Conservation (phyloP, 1,140 invertebrate genomes). For the Oncopodura yosiiana region DNA sequence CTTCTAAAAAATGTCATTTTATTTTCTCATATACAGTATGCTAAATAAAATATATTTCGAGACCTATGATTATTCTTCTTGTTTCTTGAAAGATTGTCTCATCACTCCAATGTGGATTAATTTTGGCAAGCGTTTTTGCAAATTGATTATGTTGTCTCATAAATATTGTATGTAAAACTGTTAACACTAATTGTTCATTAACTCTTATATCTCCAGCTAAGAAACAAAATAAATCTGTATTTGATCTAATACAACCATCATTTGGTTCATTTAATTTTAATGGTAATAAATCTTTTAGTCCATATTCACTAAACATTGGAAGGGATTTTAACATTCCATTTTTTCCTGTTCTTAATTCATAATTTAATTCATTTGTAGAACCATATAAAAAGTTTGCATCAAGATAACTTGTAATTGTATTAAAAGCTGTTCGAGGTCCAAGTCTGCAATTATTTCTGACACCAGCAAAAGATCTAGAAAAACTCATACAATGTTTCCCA, state of each 20-base stretch:
- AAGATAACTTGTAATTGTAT: constrained; percentile 44
- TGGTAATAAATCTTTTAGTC: constrained; percentile 47
- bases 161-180: constrained; percentile 43
- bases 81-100: constrained; percentile 44
- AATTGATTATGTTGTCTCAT: constrained; percentile 46
- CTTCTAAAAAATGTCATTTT: too few relatives aligned
- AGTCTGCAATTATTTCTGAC: constrained; percentile 44
- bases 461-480: constrained; percentile 44
- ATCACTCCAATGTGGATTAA: constrained; percentile 50
- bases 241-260: constrained; percentile 45
- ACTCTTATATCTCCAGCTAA: constrained; percentile 48
- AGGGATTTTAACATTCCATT: constrained; percentile 43
- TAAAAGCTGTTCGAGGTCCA: constrained; percentile 44
- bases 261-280: constrained; percentile 45
- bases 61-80: constrained; percentile 25
- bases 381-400: constrained; percentile 50
- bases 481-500: constrained; percentile 46
- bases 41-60: too few relatives aligned
- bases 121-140: constrained; percentile 39
- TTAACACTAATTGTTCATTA: constrained; percentile 49
- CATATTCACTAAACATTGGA: constrained; percentile 40
- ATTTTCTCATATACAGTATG: too few relatives aligned
- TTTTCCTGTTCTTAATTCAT: constrained; percentile 42
- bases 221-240: constrained; percentile 46
- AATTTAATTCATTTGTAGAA: constrained; percentile 41